phyloP scores from a whole-genome alignment of 1,140 invertebrate species.

The Eumeta japonica region DNA sequence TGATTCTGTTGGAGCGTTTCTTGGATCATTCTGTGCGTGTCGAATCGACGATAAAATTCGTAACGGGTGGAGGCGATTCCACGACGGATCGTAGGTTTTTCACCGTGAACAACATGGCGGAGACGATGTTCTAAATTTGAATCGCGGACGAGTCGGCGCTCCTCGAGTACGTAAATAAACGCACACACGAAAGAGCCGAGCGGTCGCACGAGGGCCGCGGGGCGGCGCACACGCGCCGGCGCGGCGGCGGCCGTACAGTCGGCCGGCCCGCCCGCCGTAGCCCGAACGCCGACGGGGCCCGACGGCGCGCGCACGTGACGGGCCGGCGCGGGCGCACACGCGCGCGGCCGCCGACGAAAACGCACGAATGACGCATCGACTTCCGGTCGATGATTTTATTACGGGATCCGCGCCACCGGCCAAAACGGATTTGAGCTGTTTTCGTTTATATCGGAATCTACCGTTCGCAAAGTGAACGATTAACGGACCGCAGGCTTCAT shows the following conservation, averaged over 20 bases:
- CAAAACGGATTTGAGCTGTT: conserved; percentile 24
- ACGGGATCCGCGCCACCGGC: conserved; percentile 46
- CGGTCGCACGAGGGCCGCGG: too few species aligned
- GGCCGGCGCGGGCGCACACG: conserved; percentile 37
- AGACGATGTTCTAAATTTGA: conserved; percentile 55
- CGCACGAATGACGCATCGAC: conserved; percentile 49
- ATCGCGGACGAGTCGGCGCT: conserved; percentile 55
- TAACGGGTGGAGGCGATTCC: too few species aligned
- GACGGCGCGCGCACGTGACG: conserved; percentile 40
- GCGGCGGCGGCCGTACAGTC: conserved; percentile 45
- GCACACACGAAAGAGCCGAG: conserved; percentile 54
- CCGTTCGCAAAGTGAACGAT: too few species aligned
- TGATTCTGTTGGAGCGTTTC: too few species aligned
- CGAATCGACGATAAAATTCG: too few species aligned
- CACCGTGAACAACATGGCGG: conserved; percentile 55
- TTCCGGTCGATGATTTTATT: conserved; percentile 55
- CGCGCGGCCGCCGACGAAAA: conserved; percentile 47
- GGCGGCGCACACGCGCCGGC: conserved; percentile 38
- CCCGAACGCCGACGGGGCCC: conserved; percentile 53
- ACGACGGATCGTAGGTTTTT: conserved; percentile 55
- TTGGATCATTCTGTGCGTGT: too few species aligned
- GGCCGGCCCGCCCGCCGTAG: conserved; percentile 53
- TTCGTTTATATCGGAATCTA: conserved; percentile 15
- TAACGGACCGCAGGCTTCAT: too few species aligned
- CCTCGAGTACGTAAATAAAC: conserved; percentile 55